These are phyloP conservation scores for Phainopepla nitens DNA, from an alignment of 2,113 vertebrate genomes.

Conservation along the genomic window DNA sequence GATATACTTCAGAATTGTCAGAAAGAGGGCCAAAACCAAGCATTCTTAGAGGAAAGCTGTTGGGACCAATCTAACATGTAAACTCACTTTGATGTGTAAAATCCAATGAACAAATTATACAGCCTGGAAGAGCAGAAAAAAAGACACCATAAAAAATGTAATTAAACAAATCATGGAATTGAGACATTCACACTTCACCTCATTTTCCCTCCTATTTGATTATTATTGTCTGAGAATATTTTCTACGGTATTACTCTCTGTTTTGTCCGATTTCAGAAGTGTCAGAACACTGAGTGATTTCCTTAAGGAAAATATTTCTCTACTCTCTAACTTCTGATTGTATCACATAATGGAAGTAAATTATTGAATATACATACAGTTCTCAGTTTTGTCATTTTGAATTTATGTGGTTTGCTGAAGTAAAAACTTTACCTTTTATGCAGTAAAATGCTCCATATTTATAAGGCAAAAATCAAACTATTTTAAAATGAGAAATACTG, in stretches of 20 bases:
- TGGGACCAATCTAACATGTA: background rate
- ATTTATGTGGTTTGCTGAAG: background rate
- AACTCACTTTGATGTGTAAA: background rate
- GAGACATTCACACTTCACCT: constrained; percentile 23
- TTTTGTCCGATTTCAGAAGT: constrained; percentile 41
- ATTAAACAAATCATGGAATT: background rate
- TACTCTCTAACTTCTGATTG: background rate
- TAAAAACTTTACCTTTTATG: background rate
- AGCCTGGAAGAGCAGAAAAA: background rate
- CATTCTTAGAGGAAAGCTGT: background rate
- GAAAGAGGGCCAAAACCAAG: background rate
- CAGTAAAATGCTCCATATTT: background rate
- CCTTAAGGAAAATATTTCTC: constrained; percentile 6
- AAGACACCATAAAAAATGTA: background rate
- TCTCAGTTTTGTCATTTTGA: background rate
- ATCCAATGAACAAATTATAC: background rate
- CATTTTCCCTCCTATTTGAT: constrained; percentile 24
- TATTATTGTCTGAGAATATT: constrained; percentile 17
- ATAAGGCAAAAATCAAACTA: background rate
- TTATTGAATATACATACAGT: background rate
- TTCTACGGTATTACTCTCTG: background rate
- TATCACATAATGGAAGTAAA: constrained; percentile 11
- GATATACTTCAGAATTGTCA: background rate
- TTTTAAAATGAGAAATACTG: background rate
- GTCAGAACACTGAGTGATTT: constrained; percentile 44